Conservation (phyloP, 2,888 invertebrate species). For the Tetragnatha montana region DNA sequence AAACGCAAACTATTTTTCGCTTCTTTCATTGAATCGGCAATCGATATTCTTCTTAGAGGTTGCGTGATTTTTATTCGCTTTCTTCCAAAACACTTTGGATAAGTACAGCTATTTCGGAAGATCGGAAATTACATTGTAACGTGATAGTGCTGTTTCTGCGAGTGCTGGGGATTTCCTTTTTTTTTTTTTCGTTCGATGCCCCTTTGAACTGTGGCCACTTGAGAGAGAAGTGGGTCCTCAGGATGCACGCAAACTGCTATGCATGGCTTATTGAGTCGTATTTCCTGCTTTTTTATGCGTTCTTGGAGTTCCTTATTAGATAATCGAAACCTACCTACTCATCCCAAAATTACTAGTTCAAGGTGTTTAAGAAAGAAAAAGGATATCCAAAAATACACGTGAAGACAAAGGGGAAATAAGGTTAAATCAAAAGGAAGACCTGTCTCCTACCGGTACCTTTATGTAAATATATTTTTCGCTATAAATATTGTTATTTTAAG, state of each 20-base stretch:
- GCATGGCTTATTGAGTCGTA: not conserved
- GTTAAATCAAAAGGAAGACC: no score
- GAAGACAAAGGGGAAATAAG: no score
- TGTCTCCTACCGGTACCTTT: no score
- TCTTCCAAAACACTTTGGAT: conserved; percentile 16
- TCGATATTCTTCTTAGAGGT: not conserved
- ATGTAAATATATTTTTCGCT: no score
- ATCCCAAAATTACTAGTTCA: not conserved
- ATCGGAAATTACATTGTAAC: not conserved
- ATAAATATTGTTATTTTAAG: no score
- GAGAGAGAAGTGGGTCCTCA: not conserved
- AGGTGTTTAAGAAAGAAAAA: no score
- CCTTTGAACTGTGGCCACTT: not conserved
- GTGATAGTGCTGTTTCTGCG: not conserved
- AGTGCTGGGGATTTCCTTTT: not conserved
- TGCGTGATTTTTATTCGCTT: not conserved
- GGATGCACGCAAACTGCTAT: not conserved
- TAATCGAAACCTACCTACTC: not conserved
- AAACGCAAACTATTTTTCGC: conserved; percentile 61
- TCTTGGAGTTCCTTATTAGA: not conserved
- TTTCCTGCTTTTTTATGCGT: not conserved
- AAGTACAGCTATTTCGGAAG: conserved; percentile 18
- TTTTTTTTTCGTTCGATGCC: not conserved
- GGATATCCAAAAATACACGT: no score
- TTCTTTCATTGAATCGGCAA: not conserved